These are phyloP conservation scores for Corythornis cristatus DNA, from an alignment of 2,113 vertebrate species.

Conservation along the genomic window DNA sequence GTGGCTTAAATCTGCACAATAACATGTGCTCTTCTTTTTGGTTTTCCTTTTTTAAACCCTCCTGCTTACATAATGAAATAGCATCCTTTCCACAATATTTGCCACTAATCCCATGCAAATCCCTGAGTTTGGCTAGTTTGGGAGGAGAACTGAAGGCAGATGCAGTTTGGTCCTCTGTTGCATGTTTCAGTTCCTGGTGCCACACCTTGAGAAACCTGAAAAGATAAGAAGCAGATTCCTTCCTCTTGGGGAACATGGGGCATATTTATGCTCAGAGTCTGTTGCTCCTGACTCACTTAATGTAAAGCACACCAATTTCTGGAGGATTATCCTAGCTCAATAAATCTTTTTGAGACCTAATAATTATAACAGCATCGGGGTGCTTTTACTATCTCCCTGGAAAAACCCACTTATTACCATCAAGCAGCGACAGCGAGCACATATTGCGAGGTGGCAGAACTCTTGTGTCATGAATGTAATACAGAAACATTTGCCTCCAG, in stretches of 20 bases:
- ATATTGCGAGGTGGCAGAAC: constrained; percentile 56
- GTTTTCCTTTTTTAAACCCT: constrained; percentile 17
- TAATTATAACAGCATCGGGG: background rate
- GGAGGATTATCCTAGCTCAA: background rate
- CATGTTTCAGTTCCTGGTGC: background rate
- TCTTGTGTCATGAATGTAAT: constrained; percentile 61
- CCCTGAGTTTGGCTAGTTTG: background rate
- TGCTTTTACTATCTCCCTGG: background rate
- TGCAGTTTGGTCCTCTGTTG: background rate
- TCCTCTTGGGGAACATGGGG: background rate
- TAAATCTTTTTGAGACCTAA: background rate
- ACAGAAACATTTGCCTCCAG: constrained; percentile 68
- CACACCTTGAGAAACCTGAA: background rate
- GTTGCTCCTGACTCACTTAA: background rate
- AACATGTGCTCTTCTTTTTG: background rate
- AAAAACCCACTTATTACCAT: constrained; percentile 53
- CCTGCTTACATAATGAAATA: constrained; percentile 31
- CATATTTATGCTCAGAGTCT: background rate
- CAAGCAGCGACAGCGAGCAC: background rate
- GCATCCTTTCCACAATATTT: background rate
- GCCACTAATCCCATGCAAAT: background rate
- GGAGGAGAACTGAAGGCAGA: background rate
- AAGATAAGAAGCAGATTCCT: constrained; percentile 4
- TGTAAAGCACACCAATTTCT: background rate
- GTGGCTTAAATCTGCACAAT: background rate